Percentiles rank a stretch among this genome's conserved stretches.
Evolutionary conservation across 2,888 invertebrate species (phyloP).

Genomic region (Hirtodrosophila cameraria): DNA sequence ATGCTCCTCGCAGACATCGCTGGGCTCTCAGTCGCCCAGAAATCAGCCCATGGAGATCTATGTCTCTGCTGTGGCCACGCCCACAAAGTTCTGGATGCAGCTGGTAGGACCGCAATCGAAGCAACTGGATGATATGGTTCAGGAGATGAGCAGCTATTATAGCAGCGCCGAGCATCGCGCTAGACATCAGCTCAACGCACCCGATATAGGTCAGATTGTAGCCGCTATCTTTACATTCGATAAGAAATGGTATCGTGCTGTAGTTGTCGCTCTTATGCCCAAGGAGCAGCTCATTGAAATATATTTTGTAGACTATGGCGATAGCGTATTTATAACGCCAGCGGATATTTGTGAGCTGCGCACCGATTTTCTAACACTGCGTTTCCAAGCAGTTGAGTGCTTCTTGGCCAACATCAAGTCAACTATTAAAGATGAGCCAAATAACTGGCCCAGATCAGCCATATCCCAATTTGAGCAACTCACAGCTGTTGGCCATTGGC

Average conservation of each 20-base stretch:
- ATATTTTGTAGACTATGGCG: constrained; percentile 95
- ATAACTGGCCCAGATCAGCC: constrained; percentile 87
- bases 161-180: constrained; percentile 87
- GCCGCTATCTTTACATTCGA: constrained; percentile 93
- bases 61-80: constrained; percentile 93
- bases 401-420: constrained; percentile 90
- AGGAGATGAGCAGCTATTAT: constrained; percentile 93
- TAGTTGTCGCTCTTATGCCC: constrained; percentile 88
- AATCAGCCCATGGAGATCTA: constrained; percentile 91
- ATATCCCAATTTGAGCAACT: constrained; percentile 89
- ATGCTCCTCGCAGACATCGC: constrained; percentile 83
- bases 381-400: constrained; percentile 93
- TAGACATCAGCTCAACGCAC: constrained; percentile 86
- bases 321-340: constrained; percentile 88
- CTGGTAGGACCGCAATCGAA: constrained; percentile 90
- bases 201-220: constrained; percentile 91
- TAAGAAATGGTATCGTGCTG: constrained; percentile 88
- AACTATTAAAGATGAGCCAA: constrained; percentile 82
- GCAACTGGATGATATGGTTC: constrained; percentile 91
- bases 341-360: constrained; percentile 89
- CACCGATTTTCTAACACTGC: constrained; percentile 86
- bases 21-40: constrained; percentile 79
- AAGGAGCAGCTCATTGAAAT: constrained; percentile 88
- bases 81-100: constrained; percentile 94
- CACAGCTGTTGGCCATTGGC: constrained; percentile 91